phyloP scores from a whole-genome alignment of 2,888 invertebrate genomes.

The Gortyna flavago region DNA sequence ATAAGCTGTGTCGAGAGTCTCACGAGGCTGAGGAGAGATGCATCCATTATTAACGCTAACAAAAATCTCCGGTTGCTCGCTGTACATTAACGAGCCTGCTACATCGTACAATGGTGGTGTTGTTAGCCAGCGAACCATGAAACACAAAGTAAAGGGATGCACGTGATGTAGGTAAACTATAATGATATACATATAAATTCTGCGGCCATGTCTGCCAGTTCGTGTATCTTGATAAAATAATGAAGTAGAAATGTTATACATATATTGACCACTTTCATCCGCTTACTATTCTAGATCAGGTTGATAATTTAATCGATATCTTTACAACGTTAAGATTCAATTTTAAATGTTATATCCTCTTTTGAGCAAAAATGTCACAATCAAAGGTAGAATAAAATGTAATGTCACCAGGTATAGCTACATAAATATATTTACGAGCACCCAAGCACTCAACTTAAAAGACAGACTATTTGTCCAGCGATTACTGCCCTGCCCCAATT shows the following conservation, averaged over 20 bases:
- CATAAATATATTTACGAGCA: not conserved
- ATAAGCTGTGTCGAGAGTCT: not conserved
- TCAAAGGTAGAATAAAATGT: not conserved
- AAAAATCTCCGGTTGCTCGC: slow-evolving; percentile 7
- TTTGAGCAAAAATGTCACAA: not conserved
- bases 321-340: not conserved
- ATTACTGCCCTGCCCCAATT: not conserved
- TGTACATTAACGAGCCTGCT: slow-evolving; percentile 31
- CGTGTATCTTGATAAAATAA: not conserved
- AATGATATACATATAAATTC: not conserved
- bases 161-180: not conserved
- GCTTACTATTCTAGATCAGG: not conserved
- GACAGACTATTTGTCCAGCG: not conserved
- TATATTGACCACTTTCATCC: too few relatives aligned
- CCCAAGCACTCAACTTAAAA: not conserved
- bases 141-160: slow-evolving; percentile 22
- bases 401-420: not conserved
- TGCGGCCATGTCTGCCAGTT: not conserved
- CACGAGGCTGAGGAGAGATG: not conserved
- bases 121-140: slow-evolving; percentile 28
- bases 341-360: not conserved
- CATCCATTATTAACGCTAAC: slow-evolving; percentile 3
- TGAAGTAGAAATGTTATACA: not conserved
- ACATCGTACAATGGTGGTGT: slow-evolving; percentile 1
- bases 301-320: not conserved